These are phyloP conservation scores for Latrodectus geometricus DNA, from an alignment of 1,140 invertebrate species.

Conservation along the genomic window DNA sequence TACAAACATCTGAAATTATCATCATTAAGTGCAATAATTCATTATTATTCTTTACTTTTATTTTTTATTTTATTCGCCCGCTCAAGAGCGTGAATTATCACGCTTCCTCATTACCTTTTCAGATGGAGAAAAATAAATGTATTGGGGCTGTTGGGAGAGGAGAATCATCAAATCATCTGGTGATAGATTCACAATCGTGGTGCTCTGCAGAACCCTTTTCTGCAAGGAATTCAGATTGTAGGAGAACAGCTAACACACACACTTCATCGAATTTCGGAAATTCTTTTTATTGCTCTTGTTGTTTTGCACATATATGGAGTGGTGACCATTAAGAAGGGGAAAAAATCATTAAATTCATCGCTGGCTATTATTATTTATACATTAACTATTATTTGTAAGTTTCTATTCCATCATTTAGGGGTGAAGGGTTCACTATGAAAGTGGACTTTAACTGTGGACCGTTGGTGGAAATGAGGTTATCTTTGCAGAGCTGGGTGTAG, in stretches of 20 bases:
- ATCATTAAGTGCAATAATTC: constrained; percentile 49
- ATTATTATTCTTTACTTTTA: not conserved
- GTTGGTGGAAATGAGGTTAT: not conserved
- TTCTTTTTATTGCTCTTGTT: constrained; percentile 19
- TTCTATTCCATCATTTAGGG: not conserved
- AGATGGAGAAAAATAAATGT: constrained; percentile 13
- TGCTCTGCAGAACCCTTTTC: not conserved
- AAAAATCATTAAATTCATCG: constrained; percentile 51
- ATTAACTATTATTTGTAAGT: constrained; percentile 46
- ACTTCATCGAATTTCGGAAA: not conserved
- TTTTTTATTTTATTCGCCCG: not conserved
- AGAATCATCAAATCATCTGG: not conserved
- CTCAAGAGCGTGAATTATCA: constrained; percentile 27
- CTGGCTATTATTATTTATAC: constrained; percentile 49
- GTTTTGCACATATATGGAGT: constrained; percentile 3
- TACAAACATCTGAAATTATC: constrained; percentile 49
- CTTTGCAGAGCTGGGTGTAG: not conserved
- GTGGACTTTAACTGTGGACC: not conserved
- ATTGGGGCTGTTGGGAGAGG: not conserved
- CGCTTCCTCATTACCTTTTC: constrained; percentile 27
- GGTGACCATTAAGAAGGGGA: not conserved
- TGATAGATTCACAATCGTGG: constrained; percentile 54
- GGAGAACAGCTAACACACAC: not conserved
- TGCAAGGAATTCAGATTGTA: too few relatives aligned
- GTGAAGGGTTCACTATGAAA: constrained; percentile 11